A percentile compares a stretch with the other conserved stretches of the same genome.
Conservation (phyloP, 1,140 invertebrate species). For the Asbolus verrucosus region DNA sequence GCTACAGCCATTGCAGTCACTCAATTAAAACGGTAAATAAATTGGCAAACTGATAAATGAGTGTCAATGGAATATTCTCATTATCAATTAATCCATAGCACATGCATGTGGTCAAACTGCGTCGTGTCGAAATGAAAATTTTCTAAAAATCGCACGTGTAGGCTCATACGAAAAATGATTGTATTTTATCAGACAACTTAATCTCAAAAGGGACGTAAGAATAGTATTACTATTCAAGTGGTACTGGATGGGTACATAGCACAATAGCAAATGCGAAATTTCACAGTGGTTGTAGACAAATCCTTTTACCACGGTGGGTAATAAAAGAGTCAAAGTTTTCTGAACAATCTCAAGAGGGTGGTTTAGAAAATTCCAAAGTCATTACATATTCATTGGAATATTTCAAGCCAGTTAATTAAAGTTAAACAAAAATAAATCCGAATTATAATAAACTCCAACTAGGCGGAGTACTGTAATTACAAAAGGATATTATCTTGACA, state of each 20-base stretch:
- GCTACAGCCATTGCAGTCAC: neutral
- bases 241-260: neutral
- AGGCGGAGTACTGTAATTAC: slow-evolving; percentile 46
- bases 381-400: slow-evolving; percentile 33
- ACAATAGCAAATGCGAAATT: slow-evolving; percentile 41
- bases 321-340: slow-evolving; percentile 22
- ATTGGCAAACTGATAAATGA: too few species aligned
- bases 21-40: slow-evolving; percentile 21
- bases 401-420: slow-evolving; percentile 30
- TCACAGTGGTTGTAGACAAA: slow-evolving; percentile 34
- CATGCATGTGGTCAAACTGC: too few species aligned
- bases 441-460: slow-evolving; percentile 47
- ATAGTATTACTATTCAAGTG: neutral
- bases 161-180: too few species aligned
- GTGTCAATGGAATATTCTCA: too few species aligned
- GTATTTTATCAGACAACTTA: too few species aligned
- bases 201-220: neutral
- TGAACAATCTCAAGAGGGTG: slow-evolving; percentile 34
- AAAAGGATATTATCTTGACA: slow-evolving; percentile 47
- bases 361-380: slow-evolving; percentile 15
- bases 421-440: slow-evolving; percentile 40
- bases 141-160: too few species aligned
- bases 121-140: too few species aligned
- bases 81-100: too few species aligned
- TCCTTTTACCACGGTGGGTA: slow-evolving; percentile 20